Evolutionary conservation across 35 echinoderm and acorn worm species (phyloP), one percentile per base, ranked within the genome.

Genomic region (Heliocidaris tuberculata): DNA sequence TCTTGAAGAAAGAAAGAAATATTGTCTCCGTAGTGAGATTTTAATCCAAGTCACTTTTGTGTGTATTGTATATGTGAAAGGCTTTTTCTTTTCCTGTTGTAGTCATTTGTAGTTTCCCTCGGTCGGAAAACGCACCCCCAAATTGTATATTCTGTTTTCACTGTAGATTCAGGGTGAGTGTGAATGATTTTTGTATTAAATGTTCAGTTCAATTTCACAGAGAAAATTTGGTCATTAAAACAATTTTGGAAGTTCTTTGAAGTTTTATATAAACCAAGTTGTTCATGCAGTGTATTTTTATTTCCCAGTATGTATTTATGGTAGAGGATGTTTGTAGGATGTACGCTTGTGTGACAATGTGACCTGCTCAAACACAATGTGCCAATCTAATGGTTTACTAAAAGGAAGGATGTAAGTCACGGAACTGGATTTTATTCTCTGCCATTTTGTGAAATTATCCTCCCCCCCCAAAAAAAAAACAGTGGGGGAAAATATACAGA

Each of bases 161-260:
- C 10, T 50, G 91, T 93, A 93, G 91, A 93, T 31, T 93, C 91
- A 93, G 91, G 91, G 91, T 93, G 91, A 93, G 91, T 48, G 91
- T 93, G 91, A 93, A 59, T 93, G 91, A 93, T 93, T 93, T 93
- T 32, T 93, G 91, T 93, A 93, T 59, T 93, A 93, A 93, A 93
- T 48, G 87, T 93, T 52, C 11, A 27, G 48, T 93, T 52, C 48
- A 93, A 93, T 93, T 93, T 93, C 91, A 93, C 47, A 48, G 29
- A 48, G 31, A 48, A 13, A 31, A 31, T 93, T 48, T 52, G 47
- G 50, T 59, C 47, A 52, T 93, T 52, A 93, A 93, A 93, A 93
- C 91, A 93, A 93, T 93, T 93, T 93, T 93, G 91, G 50, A 93
- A 93, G 91, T 93, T 93, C 91, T 93, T 93, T 93, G 91, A 93